Percentiles rank a stretch among this genome's conserved stretches.
These are phyloP conservation scores for Ophion ellenae DNA, from an alignment of 2,888 invertebrate genomes.

Conservation along the genomic window DNA sequence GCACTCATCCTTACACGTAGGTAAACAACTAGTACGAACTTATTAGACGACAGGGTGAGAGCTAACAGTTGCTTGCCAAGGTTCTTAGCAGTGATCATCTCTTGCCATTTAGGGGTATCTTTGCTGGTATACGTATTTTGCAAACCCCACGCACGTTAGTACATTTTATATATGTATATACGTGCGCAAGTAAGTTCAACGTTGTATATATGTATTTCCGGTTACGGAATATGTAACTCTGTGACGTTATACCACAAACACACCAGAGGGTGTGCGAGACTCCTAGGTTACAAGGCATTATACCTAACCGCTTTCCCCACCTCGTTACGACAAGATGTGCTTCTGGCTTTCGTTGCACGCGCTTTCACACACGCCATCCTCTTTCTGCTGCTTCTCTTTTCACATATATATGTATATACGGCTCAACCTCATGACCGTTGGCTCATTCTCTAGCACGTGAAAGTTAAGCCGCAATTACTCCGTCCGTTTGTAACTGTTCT, in stretches of 20 bases:
- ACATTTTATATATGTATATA: constrained; percentile 36
- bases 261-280: constrained; percentile 76
- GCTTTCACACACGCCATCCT: constrained; percentile 58
- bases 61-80: constrained; percentile 56
- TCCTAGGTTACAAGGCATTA: constrained; percentile 79
- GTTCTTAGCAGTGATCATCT: constrained; percentile 50
- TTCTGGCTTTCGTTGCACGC: constrained; percentile 75
- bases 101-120: constrained; percentile 35
- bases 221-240: constrained; percentile 76
- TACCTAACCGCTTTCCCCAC: constrained; percentile 77
- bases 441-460: constrained; percentile 51
- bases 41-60: constrained; percentile 68
- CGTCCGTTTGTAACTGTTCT: constrained; percentile 15
- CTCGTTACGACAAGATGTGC: constrained; percentile 81
- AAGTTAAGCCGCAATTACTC: constrained; percentile 59
- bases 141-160: constrained; percentile 23
- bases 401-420: not conserved
- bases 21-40: constrained; percentile 73
- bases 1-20: constrained; percentile 64
- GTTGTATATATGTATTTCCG: constrained; percentile 68
- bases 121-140: constrained; percentile 19
- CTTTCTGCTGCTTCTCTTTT: constrained; percentile 14
- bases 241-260: constrained; percentile 81
- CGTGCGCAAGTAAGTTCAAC: constrained; percentile 68
- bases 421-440: constrained; percentile 38